A percentile compares a stretch with the other conserved stretches of the same genome.
phyloP scores from a whole-genome alignment of 2,797 vertebrate genomes.

The Danio albolineatus region DNA sequence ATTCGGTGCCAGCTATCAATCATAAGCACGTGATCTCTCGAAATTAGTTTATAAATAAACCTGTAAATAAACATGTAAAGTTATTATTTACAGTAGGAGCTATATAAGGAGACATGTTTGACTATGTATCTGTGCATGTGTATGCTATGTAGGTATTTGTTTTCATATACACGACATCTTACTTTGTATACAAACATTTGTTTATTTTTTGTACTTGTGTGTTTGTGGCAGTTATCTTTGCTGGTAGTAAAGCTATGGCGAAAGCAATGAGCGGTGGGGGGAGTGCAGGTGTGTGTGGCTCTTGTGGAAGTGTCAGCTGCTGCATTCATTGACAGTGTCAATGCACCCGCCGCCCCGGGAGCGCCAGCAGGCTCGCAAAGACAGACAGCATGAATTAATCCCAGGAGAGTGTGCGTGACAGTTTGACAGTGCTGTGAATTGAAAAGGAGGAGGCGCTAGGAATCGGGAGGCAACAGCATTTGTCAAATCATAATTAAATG shows the following conservation, averaged over 20 bases:
- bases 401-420: constrained; percentile 95
- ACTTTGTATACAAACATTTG: not conserved
- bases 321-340: constrained; percentile 89
- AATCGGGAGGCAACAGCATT: constrained; percentile 97
- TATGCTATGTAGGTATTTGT: not conserved
- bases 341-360: constrained; percentile 89
- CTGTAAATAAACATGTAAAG: no score
- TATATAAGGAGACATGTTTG: not conserved
- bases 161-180: not conserved
- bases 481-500: constrained; percentile 99
- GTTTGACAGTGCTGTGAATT: constrained; percentile 97
- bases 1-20: no score
- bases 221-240: constrained; percentile 25
- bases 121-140: not conserved
- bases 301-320: constrained; percentile 84
- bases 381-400: constrained; percentile 99
- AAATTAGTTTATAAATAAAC: no score
- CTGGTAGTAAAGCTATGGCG: constrained; percentile 72
- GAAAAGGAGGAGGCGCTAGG: constrained; percentile 96
- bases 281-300: constrained; percentile 56
- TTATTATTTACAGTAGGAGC: not conserved
- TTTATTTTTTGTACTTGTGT: not conserved
- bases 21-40: no score
- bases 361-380: constrained; percentile 90
- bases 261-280: constrained; percentile 81